These are phyloP conservation scores for Bembecia ichneumoniformis DNA, from an alignment of 2,888 invertebrate genomes.

Conservation along the genomic window DNA sequence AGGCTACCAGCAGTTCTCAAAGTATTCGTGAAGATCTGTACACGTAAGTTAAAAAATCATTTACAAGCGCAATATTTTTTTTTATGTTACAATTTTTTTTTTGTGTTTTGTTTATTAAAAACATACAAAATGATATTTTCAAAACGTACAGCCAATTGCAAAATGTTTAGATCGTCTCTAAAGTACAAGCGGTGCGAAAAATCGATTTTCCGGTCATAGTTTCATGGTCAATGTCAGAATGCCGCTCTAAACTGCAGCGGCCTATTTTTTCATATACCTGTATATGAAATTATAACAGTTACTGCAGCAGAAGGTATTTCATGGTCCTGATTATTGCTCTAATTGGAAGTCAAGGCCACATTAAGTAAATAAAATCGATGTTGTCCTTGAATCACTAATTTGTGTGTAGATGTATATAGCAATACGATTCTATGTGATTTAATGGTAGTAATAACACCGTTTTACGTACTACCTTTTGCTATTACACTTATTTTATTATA, in stretches of 20 bases:
- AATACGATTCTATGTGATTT: too few species aligned
- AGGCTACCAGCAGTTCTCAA: slow-evolving; percentile 43
- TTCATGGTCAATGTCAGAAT: not conserved
- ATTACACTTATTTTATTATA: too few species aligned
- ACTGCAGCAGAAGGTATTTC: not conserved
- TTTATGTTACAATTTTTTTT: too few species aligned
- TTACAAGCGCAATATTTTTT: not conserved
- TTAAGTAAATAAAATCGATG: not conserved
- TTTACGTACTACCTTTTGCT: too few species aligned
- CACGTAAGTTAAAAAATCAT: slow-evolving; percentile 27
- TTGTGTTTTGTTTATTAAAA: too few species aligned
- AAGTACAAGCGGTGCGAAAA: not conserved
- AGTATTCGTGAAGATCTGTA: slow-evolving; percentile 44
- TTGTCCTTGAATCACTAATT: not conserved
- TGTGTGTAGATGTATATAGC: too few species aligned
- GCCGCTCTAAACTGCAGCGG: not conserved
- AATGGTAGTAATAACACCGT: too few species aligned
- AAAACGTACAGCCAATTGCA: not conserved
- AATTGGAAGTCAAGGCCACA: not conserved
- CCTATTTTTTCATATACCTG: not conserved
- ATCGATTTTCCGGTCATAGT: not conserved
- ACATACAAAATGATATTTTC: not conserved
- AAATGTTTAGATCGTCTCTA: not conserved
- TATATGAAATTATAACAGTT: not conserved
- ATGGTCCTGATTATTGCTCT: not conserved